These are phyloP conservation scores for Anas acuta DNA, from an alignment of 2,797 vertebrate species.

Conservation along the genomic window DNA sequence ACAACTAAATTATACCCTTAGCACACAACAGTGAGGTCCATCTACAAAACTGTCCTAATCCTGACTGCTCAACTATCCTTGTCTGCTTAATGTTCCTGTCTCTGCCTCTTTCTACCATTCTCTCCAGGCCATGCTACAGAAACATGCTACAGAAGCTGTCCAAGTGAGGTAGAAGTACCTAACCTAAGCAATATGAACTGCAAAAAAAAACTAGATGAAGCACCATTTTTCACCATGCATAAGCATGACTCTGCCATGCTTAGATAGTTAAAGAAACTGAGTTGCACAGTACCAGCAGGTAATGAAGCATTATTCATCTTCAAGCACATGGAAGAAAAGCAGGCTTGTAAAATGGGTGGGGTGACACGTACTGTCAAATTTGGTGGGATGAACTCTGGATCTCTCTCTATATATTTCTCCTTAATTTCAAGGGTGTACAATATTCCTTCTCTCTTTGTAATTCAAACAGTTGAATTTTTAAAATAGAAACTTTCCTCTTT, in stretches of 20 bases:
- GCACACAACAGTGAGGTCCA: background rate
- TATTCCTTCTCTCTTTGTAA: background rate
- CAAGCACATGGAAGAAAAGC: background rate
- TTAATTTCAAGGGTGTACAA: background rate
- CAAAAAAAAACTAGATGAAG: background rate
- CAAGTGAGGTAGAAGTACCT: background rate
- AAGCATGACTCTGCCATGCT: background rate
- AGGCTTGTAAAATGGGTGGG: background rate
- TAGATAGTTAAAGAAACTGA: background rate
- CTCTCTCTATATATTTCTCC: background rate
- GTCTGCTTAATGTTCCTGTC: background rate
- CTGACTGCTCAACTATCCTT: background rate
- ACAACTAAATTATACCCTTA: background rate
- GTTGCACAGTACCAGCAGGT: background rate
- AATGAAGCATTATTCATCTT: background rate
- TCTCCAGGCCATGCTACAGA: background rate
- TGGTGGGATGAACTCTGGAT: background rate
- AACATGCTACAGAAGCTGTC: background rate
- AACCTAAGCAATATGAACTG: background rate
- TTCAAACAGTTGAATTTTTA: background rate
- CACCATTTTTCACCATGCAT: background rate
- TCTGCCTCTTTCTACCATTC: background rate
- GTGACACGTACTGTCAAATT: background rate
- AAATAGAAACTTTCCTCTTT: fast-evolving
- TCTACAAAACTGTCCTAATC: background rate